These are phyloP conservation scores for Bombycilla garrulus DNA, from an alignment of 2,113 vertebrate species.

Conservation along the genomic window DNA sequence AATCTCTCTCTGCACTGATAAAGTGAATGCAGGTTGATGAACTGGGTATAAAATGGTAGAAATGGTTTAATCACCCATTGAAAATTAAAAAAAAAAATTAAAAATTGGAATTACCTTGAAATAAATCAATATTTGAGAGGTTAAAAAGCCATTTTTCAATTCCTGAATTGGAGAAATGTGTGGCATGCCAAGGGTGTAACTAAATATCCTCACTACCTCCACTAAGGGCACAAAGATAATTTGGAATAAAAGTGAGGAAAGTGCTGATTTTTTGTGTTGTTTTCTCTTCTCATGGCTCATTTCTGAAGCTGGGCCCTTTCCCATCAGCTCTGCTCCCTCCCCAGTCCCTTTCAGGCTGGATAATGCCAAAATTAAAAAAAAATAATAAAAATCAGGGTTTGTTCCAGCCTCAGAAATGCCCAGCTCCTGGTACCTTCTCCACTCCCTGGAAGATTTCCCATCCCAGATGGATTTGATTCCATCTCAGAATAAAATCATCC, in stretches of 20 bases:
- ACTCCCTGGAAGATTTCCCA: background rate
- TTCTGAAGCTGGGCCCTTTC: background rate
- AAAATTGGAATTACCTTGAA: background rate
- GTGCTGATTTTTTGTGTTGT: background rate
- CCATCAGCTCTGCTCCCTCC: background rate
- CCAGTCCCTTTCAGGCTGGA: background rate
- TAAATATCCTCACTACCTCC: background rate
- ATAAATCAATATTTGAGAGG: accelerated
- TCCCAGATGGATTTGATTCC: background rate
- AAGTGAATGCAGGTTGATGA: background rate
- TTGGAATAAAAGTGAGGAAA: background rate
- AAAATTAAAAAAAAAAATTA: background rate
- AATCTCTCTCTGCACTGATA: background rate
- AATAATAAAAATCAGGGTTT: background rate
- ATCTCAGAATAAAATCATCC: background rate
- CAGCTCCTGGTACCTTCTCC: background rate
- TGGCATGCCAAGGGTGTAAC: background rate
- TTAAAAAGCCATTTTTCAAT: accelerated
- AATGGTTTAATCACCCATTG: accelerated
- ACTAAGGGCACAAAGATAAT: background rate
- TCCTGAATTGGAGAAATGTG: background rate
- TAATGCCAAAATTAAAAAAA: background rate
- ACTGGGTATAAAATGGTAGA: background rate
- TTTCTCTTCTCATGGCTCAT: background rate
- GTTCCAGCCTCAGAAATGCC: background rate